A percentile compares a stretch with the other conserved stretches of the same genome.
These are phyloP conservation scores for Choristoneura rosaceana DNA, from an alignment of 2,888 invertebrate genomes.

Conservation along the genomic window DNA sequence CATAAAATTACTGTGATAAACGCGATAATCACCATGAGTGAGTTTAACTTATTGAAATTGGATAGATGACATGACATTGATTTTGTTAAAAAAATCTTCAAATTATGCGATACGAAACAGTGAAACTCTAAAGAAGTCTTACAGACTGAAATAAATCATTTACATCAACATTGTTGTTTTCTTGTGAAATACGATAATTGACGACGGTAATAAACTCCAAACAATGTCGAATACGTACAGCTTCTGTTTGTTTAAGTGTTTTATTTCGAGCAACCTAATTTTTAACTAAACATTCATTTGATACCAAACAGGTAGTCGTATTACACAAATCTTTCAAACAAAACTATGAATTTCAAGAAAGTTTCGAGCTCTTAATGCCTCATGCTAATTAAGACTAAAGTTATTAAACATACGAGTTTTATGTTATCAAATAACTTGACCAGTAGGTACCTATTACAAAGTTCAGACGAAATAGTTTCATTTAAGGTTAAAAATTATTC, in stretches of 20 bases:
- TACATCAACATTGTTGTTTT: constrained; percentile 36
- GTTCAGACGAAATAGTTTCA: too few relatives aligned
- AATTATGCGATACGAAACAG: constrained; percentile 10
- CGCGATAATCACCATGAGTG: too few relatives aligned
- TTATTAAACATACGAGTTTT: too few relatives aligned
- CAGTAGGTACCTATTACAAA: too few relatives aligned
- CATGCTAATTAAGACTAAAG: too few relatives aligned
- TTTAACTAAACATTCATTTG: constrained; percentile 3
- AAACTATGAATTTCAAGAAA: too few relatives aligned
- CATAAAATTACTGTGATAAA: too few relatives aligned
- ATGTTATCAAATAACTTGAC: too few relatives aligned
- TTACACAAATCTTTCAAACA: too few relatives aligned
- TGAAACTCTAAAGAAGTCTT: constrained; percentile 11
- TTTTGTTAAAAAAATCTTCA: not conserved
- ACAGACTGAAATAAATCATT: constrained; percentile 26
- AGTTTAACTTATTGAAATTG: not conserved
- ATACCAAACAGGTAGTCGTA: not conserved
- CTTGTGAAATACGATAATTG: constrained; percentile 38
- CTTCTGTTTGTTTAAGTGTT: constrained; percentile 37
- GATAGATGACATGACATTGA: not conserved
- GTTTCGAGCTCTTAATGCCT: too few relatives aligned
- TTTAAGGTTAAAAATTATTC: too few relatives aligned
- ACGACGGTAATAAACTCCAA: constrained; percentile 26
- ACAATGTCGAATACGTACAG: constrained; percentile 31
- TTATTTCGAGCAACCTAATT: constrained; percentile 23